Conservation (phyloP, 2,888 invertebrate species). For the Sarcophaga variegata region DNA sequence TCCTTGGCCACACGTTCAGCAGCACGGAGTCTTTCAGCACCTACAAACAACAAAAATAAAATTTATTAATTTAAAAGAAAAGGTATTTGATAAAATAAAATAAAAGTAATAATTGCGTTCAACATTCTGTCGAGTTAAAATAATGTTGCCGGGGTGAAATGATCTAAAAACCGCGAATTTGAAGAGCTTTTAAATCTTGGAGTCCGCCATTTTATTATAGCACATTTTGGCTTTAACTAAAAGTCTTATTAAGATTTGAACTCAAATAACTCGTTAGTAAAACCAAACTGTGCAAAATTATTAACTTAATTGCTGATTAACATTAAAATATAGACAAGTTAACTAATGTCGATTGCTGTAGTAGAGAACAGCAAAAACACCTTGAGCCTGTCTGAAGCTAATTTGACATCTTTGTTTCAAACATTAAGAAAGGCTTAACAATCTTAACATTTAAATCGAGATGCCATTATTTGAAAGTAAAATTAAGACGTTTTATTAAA, state of each 20-base stretch:
- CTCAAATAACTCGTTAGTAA: conserved; percentile 62
- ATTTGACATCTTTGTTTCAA: conserved; percentile 57
- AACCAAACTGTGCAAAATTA: conserved; percentile 62
- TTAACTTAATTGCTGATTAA: neutral
- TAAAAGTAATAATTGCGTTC: neutral
- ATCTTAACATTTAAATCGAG: conserved; percentile 52
- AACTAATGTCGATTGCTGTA: conserved; percentile 62
- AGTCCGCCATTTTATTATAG: conserved; percentile 78
- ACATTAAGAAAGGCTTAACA: conserved; percentile 41
- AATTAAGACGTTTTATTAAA: neutral
- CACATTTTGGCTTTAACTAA: conserved; percentile 70
- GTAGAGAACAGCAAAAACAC: conserved; percentile 53
- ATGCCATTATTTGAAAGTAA: conserved; percentile 14
- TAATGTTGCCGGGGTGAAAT: conserved; percentile 82
- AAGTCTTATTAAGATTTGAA: conserved; percentile 68
- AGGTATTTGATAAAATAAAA: neutral
- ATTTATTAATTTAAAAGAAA: conserved; percentile 1
- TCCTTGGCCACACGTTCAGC: conserved; percentile 95
- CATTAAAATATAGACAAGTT: conserved; percentile 31
- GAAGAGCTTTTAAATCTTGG: conserved; percentile 78
- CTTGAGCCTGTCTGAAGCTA: conserved; percentile 56
- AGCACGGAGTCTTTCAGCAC: conserved; percentile 90
- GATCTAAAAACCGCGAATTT: conserved; percentile 72
- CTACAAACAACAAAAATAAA: conserved; percentile 76
- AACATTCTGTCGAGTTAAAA: neutral